Evolutionary conservation across 2,888 invertebrate genomes (phyloP), one percentile per base, ranked within the genome.

Genomic region (Lycocerus yunnanus): DNA sequence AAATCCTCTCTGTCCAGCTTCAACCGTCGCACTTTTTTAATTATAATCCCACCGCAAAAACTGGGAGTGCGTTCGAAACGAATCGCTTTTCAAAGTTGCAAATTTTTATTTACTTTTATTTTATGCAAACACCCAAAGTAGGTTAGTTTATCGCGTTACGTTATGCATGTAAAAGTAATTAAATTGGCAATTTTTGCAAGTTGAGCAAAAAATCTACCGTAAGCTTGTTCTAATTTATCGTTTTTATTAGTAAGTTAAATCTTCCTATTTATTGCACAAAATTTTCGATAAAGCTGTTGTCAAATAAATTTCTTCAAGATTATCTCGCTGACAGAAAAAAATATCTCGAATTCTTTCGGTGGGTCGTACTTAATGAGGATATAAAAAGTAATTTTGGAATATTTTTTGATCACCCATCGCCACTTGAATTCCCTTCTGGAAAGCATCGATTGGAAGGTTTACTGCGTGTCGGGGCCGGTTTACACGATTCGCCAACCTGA

Each of bases 111-210:
- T 43, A 43, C 43, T 43, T 43, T 43, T 43, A 43, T 43, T 43
- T 43, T 43, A 43, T 43, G 43, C 43, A 43, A 43, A 61, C 60
- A n/a, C 10, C 14, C 15, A 27, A 66, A 63, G 67, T 72, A 58
- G 67, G 68, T 68, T 68, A 68, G 20, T 68, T 18, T 72, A 60
- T 66, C 68, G 61, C 43, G 43, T 43, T 61, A 61, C 24, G 68
- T 60, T 68, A 68, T 68, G 68, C 63, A 65, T 58, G 65, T 43
- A 66, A 18, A 68, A 63, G 68, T 65, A 68, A 65, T 72, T 71
- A 71, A 63, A 27, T 15, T 67, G 20, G 69, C 61, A 69, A 24
- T 58, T 21, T 63, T 18, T 15, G 14, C 20, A 20, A 15, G 14
- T 18, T 13, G 11, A 59, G 20, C 67, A 69, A 68, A 67, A 68